Conservation (phyloP, 2,888 invertebrate genomes). For the Cerastis rubricosa region DNA sequence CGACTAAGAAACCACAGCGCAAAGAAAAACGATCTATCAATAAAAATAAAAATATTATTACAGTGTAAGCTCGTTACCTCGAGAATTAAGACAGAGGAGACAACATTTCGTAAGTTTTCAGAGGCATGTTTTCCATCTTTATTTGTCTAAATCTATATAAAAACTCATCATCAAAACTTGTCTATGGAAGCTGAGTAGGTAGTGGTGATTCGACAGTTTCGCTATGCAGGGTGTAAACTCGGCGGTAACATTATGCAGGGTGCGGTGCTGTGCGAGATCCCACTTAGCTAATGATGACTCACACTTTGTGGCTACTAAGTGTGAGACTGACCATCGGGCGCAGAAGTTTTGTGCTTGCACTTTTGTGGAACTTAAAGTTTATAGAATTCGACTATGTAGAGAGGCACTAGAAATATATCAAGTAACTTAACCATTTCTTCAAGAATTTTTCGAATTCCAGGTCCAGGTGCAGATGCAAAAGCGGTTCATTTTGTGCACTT, state of each 20-base stretch:
- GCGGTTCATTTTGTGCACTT: neutral
- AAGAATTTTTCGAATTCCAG: neutral
- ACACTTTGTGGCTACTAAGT: slow-evolving; percentile 59
- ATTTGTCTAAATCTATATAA: neutral
- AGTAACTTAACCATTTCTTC: neutral
- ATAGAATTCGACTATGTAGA: neutral
- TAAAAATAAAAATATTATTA: neutral
- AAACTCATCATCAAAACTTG: neutral
- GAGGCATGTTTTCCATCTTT: neutral
- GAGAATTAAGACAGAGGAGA: neutral
- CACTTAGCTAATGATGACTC: slow-evolving; percentile 77
- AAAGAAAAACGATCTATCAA: neutral
- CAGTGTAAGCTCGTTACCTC: neutral
- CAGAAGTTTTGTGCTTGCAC: neutral
- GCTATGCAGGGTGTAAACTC: slow-evolving; percentile 51
- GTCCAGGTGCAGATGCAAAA: neutral
- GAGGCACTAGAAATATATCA: neutral
- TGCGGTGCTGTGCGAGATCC: slow-evolving; percentile 67
- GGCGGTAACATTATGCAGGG: slow-evolving; percentile 59
- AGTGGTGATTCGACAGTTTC: slow-evolving; percentile 60
- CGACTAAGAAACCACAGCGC: neutral
- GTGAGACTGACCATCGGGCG: slow-evolving; percentile 11
- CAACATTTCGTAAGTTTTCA: neutral
- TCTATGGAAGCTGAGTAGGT: slow-evolving; percentile 30
- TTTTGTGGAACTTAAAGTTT: neutral